Percentiles rank a stretch among this genome's conserved stretches.
These are phyloP conservation scores for Synanthedon andrenaeformis DNA, from an alignment of 2,888 invertebrate genomes.

Conservation along the genomic window DNA sequence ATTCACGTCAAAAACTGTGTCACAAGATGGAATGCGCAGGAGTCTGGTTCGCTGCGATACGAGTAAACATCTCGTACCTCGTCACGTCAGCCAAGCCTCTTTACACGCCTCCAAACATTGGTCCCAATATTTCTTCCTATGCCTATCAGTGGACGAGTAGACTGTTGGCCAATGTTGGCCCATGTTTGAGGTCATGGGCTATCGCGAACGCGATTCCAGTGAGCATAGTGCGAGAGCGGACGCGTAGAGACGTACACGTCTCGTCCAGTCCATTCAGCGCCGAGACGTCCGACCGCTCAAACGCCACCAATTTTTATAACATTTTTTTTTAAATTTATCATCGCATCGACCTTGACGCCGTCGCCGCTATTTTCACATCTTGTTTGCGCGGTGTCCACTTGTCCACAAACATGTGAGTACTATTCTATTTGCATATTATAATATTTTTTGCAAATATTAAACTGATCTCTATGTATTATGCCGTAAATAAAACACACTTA, in stretches of 20 bases:
- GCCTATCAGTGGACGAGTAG: too few species aligned
- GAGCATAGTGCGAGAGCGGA: constrained; percentile 5
- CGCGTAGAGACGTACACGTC: neutral
- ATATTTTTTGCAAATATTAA: too few species aligned
- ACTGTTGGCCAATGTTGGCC: neutral
- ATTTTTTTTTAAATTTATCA: constrained; percentile 10
- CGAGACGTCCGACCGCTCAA: constrained; percentile 6
- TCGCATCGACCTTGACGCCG: constrained; percentile 40
- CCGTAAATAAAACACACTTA: too few species aligned
- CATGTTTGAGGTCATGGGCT: constrained; percentile 5
- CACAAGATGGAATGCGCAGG: too few species aligned
- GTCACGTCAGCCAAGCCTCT: constrained; percentile 12
- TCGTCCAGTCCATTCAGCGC: neutral
- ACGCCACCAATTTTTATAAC: constrained; percentile 6
- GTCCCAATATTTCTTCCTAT: neutral
- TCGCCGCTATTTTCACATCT: constrained; percentile 44
- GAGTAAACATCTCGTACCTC: neutral
- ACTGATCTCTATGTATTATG: too few species aligned
- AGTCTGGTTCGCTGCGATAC: too few species aligned
- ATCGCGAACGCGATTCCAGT: constrained; percentile 2
- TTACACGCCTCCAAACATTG: constrained; percentile 5
- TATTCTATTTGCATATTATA: neutral
- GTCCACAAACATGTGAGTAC: constrained; percentile 34
- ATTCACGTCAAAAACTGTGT: too few species aligned
- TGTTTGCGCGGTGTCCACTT: constrained; percentile 14